Evolutionary conservation across 64 coral and sea anemone genomes (phyloP).

Genomic region (Acropora yongei): DNA sequence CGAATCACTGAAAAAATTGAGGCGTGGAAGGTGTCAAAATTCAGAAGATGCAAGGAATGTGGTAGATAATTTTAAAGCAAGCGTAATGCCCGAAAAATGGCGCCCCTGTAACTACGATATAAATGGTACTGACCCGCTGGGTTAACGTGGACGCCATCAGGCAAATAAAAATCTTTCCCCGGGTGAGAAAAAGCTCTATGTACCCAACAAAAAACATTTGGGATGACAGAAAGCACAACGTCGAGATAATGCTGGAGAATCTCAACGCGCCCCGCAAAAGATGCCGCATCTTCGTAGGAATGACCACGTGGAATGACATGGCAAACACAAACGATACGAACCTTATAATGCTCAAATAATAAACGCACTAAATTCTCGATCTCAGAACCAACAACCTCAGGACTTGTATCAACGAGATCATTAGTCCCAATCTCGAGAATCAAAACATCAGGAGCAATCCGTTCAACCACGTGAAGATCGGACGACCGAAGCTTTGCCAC

Average conservation of each 20-base stretch:
- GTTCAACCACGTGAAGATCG: background rate
- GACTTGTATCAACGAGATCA: conserved; percentile 5
- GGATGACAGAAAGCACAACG: conserved; percentile 11
- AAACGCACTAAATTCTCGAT: background rate
- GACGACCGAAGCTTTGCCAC: background rate
- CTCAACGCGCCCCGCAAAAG: background rate
- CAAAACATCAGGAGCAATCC: background rate
- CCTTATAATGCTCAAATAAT: background rate
- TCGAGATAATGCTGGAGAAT: conserved; percentile 8
- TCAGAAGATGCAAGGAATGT: background rate
- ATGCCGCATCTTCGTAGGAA: background rate
- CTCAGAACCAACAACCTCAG: background rate
- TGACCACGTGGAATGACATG: conserved; percentile 40
- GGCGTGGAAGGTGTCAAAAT: background rate
- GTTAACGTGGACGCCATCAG: background rate
- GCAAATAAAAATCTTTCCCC: conserved; percentile 12
- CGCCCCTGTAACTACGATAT: too few species aligned
- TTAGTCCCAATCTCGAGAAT: background rate
- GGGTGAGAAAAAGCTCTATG: conserved; percentile 22
- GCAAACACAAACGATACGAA: conserved; percentile 53
- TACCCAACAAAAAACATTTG: conserved; percentile 3
- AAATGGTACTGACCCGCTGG: too few species aligned
- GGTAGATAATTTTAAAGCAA: too few species aligned
- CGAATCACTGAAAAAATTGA: background rate
- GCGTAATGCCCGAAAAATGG: too few species aligned